Evolutionary conservation across 2,797 vertebrate genomes (phyloP).

Genomic region (Chiloscyllium punctatum): DNA sequence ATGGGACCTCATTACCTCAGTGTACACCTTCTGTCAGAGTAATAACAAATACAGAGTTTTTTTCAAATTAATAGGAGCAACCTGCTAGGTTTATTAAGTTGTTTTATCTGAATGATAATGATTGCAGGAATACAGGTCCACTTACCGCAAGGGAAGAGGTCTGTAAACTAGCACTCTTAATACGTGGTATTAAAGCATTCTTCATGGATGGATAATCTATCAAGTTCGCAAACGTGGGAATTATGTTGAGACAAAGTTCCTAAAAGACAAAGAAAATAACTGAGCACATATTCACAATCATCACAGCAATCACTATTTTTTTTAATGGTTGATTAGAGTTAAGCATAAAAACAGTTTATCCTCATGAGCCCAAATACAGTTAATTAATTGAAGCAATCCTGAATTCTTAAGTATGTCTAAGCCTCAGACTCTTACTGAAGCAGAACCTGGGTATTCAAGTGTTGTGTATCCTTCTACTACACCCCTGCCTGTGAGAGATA

Average conservation of each 20-base stretch:
- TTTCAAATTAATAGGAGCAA: background rate
- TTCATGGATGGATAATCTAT: conserved; percentile 99
- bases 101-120: background rate
- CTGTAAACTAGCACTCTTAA: conserved; percentile 91
- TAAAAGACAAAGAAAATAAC: conserved; percentile 45
- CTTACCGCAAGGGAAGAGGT: conserved; percentile 96
- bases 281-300: background rate
- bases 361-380: background rate
- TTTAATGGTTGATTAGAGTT: background rate
- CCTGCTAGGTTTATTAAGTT: background rate
- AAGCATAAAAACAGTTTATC: background rate
- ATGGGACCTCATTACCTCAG: too few species aligned
- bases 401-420: background rate
- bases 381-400: background rate
- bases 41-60: background rate
- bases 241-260: conserved; percentile 98
- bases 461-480: background rate
- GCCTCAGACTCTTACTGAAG: background rate
- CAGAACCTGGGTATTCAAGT: background rate
- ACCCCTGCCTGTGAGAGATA: background rate
- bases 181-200: conserved; percentile 93
- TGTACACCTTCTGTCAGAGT: background rate
- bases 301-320: background rate
- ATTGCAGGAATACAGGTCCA: conserved; percentile 45
- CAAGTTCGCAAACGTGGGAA: conserved; percentile 95